These are phyloP conservation scores for Agrochola lota DNA, from an alignment of 2,888 invertebrate genomes.

Conservation along the genomic window DNA sequence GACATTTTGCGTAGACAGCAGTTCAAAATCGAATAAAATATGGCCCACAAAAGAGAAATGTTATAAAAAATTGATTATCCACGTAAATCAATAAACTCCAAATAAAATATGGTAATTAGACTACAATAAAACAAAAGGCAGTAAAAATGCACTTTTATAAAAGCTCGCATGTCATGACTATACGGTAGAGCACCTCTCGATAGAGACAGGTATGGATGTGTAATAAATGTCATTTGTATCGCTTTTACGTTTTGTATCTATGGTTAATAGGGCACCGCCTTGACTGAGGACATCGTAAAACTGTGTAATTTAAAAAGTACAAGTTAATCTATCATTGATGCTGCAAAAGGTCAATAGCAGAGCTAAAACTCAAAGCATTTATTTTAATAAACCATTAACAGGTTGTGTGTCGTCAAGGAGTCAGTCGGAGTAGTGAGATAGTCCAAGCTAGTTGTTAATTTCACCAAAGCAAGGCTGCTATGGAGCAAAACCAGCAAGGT, in stretches of 20 bases:
- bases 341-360: no score
- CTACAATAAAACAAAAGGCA: constrained; percentile 40
- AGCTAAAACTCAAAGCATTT: no score
- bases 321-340: not conserved
- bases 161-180: constrained; percentile 46
- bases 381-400: not conserved
- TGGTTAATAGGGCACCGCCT: constrained; percentile 7
- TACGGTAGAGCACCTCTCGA: constrained; percentile 40
- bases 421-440: not conserved
- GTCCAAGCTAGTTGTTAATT: not conserved
- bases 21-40: not conserved
- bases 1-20: not conserved
- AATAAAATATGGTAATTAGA: constrained; percentile 21
- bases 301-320: constrained; percentile 7
- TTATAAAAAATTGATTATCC: not conserved
- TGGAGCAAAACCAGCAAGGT: not conserved
- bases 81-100: constrained; percentile 10
- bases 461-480: not conserved
- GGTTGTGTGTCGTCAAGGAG: not conserved
- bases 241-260: constrained; percentile 50
- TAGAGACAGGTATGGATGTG: constrained; percentile 28
- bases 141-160: constrained; percentile 31
- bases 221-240: constrained; percentile 58
- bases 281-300: constrained; percentile 13
- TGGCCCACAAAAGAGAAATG: not conserved